phyloP scores from a whole-genome alignment of 2,113 vertebrate genomes.

The Rhinogobius similis region DNA sequence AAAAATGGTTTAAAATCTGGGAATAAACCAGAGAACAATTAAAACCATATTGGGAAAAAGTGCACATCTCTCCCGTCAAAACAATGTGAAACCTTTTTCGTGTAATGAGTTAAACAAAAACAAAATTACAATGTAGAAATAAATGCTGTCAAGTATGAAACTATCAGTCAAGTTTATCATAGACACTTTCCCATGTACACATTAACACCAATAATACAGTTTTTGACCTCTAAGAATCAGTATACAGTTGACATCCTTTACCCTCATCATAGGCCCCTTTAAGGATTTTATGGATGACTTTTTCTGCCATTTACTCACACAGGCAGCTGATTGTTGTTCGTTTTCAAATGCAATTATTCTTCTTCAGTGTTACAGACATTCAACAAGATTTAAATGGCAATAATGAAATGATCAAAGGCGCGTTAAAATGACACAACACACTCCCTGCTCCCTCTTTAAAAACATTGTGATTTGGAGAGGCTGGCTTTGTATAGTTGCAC shows the following conservation, averaged over 20 bases:
- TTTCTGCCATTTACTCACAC: slow-evolving; percentile 28
- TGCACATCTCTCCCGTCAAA: slow-evolving; percentile 69
- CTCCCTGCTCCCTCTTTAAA: slow-evolving; percentile 5
- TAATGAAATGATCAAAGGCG: slow-evolving; percentile 42
- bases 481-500: slow-evolving; percentile 14
- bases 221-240: slow-evolving; percentile 72
- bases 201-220: slow-evolving; percentile 77
- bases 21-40: slow-evolving; percentile 46
- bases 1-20: slow-evolving; percentile 48
- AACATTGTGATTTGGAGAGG: slow-evolving; percentile 18
- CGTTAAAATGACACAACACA: slow-evolving; percentile 17
- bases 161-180: slow-evolving; percentile 76
- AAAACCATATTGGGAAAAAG: slow-evolving; percentile 56
- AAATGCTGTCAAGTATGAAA: slow-evolving; percentile 77
- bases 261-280: slow-evolving; percentile 49
- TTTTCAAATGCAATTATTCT: slow-evolving; percentile 21
- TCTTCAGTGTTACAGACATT: slow-evolving; percentile 64
- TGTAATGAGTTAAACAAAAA: slow-evolving; percentile 57
- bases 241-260: slow-evolving; percentile 65
- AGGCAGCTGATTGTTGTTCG: slow-evolving; percentile 37
- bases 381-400: slow-evolving; percentile 31
- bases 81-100: slow-evolving; percentile 46
- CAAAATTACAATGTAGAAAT: slow-evolving; percentile 68
- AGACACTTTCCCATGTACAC: slow-evolving; percentile 71
- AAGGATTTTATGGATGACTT: slow-evolving; percentile 38